Evolutionary conservation across 2,113 vertebrate genomes (phyloP).

Genomic region (Casuarius casuarius): DNA sequence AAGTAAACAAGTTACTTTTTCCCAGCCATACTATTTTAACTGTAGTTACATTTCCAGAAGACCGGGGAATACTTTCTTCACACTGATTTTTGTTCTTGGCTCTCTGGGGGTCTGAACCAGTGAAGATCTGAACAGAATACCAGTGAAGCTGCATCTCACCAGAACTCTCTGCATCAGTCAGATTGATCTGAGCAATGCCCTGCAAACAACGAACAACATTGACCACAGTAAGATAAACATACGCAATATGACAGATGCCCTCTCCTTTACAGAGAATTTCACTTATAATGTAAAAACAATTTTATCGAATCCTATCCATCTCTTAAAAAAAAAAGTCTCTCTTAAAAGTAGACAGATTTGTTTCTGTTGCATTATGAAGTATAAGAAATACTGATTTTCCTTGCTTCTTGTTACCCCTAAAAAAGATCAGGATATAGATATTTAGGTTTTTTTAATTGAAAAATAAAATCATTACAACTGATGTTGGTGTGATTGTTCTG

Average conservation of each 20-base stretch:
- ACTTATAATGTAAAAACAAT: background rate
- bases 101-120: conserved; percentile 75
- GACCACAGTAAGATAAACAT: background rate
- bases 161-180: conserved; percentile 83
- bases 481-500: background rate
- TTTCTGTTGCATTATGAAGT: background rate
- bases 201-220: conserved; percentile 57
- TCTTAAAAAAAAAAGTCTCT: background rate
- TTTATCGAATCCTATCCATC: background rate
- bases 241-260: background rate
- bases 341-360: background rate
- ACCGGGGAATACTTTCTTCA: conserved; percentile 55
- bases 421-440: background rate
- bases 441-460: background rate
- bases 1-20: background rate
- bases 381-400: background rate
- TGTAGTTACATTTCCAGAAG: conserved; percentile 42
- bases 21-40: conserved; percentile 77
- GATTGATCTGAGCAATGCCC: conserved; percentile 89
- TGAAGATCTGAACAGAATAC: conserved; percentile 87
- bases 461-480: background rate
- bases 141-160: conserved; percentile 91
- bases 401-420: background rate
- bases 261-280: background rate
- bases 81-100: conserved; percentile 67